Percentiles rank a stretch among this genome's conserved stretches.
Evolutionary conservation across 2,797 vertebrate genomes (phyloP).

Genomic region (Synanceia verrucosa): DNA sequence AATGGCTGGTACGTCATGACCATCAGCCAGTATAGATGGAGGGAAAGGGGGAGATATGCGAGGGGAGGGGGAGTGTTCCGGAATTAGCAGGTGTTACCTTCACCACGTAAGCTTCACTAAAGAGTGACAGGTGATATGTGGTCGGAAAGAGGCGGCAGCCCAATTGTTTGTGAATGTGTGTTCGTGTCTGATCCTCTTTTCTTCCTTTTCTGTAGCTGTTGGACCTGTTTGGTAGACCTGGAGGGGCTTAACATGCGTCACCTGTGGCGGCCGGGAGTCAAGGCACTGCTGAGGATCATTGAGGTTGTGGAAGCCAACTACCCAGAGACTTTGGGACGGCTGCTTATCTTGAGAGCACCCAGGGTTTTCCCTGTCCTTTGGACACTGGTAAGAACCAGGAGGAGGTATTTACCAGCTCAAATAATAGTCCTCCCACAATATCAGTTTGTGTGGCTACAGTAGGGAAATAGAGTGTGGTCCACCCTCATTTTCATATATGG

Average conservation of each 20-base stretch:
- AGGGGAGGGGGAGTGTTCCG: not conserved
- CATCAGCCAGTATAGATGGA: conserved; percentile 10
- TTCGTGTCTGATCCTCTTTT: conserved; percentile 21
- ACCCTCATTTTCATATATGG: not conserved
- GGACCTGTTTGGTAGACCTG: conserved; percentile 95
- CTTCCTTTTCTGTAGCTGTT: conserved; percentile 78
- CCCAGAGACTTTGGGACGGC: conserved; percentile 88
- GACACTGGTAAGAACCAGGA: conserved; percentile 88
- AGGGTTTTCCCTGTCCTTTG: conserved; percentile 95
- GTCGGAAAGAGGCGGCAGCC: conserved; percentile 12
- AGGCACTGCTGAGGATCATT: conserved; percentile 92
- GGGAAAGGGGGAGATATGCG: conserved; percentile 8
- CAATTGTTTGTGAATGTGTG: conserved; percentile 11
- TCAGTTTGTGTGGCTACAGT: not conserved
- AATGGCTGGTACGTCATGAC: conserved; percentile 34
- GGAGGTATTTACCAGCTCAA: not conserved
- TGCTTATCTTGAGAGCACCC: conserved; percentile 92
- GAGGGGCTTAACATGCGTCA: conserved; percentile 97
- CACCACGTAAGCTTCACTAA: conserved; percentile 51
- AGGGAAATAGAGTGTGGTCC: not conserved
- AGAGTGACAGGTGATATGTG: conserved; percentile 60
- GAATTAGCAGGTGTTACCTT: conserved; percentile 53
- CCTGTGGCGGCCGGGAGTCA: conserved; percentile 94
- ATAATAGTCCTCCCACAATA: not conserved
- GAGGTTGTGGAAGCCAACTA: conserved; percentile 89